Base-by-base conservation (phyloP, 2,113 vertebrate species). In the Centropus unirufus region DNA sequence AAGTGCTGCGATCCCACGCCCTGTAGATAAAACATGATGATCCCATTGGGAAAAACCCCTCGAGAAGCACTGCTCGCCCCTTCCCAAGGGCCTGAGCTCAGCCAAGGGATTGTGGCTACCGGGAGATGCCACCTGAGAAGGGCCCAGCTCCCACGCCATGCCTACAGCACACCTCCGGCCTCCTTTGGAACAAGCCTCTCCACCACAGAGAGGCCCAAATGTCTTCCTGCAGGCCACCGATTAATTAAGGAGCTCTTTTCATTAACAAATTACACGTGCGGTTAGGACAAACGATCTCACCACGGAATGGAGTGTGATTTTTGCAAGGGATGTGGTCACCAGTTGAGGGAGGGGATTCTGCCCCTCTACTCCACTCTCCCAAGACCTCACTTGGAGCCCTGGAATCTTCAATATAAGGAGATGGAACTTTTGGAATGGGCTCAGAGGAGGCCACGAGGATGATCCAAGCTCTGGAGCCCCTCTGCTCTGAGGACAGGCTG, bases 181-280 rank as follows among this genome's bases (percentile, higher is more conserved):
- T 8, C 26, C 23, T 12, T 54, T 7, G 29, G 8, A 52, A 5
- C 3, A 14, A 26, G 14, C 36, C 32, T 5, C 70, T 63, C 52
- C 61, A 75, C 9, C 5, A 36, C 36, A 36, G 36, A 36, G 36
- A 36, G 36, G 7, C 36, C 36, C 4, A 73, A 95, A 74, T 59
- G 40, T 19, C 86, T 86, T 90, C 90, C 95, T 95, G 95, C 72
- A 81, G 90, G 95, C 93, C 93, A 83, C 14, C 6, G 6, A 59
- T 30, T 94, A 92, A 95, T 94, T 90, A 94, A 66, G 55, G 40
- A 86, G 59, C 79, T 80, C 72, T 80, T 54, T 84, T 63, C 80
- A 6, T 78, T 49, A 84, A 93, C 42, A 1, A 68, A 69, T 55
- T 30, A 96, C 2, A 14, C 1, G 3, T 34, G 90, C 0, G 36